Evolutionary conservation across 2,797 vertebrate genomes (phyloP).

Genomic region (Tenualosa thibaudeaui): DNA sequence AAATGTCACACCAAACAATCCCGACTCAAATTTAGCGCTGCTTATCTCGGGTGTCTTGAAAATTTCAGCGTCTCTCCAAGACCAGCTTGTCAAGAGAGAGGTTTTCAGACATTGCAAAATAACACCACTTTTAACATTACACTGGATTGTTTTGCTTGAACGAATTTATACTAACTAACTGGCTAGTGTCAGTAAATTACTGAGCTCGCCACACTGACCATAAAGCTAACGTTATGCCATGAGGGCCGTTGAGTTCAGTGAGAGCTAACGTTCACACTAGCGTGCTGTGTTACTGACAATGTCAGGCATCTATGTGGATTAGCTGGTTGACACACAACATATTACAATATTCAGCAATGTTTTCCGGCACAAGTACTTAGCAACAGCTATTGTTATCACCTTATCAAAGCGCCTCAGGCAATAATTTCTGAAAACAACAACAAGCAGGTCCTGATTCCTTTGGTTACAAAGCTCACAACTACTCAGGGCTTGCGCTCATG

Average conservation of each 20-base stretch:
- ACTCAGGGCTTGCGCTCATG: not conserved
- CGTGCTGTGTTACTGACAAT: not conserved
- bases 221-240: not conserved
- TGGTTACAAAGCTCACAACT: slow-evolving; percentile 13
- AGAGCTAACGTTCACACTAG: not conserved
- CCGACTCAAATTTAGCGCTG: not conserved
- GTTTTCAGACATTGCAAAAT: not conserved
- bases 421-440: slow-evolving; percentile 3
- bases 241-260: not conserved
- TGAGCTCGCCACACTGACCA: not conserved
- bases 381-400: not conserved
- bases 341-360: not conserved
- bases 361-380: not conserved
- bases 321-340: not conserved
- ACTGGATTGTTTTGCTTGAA: not conserved
- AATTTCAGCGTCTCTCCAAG: not conserved
- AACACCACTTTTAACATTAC: not conserved
- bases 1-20: not conserved
- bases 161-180: not conserved
- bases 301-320: not conserved
- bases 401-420: not conserved
- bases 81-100: too few species aligned
- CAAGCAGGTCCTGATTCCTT: not conserved
- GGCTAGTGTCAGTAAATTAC: not conserved
- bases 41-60: not conserved